phyloP scores from a whole-genome alignment of 2,797 vertebrate genomes.

The Eurystomus glaucurus region DNA sequence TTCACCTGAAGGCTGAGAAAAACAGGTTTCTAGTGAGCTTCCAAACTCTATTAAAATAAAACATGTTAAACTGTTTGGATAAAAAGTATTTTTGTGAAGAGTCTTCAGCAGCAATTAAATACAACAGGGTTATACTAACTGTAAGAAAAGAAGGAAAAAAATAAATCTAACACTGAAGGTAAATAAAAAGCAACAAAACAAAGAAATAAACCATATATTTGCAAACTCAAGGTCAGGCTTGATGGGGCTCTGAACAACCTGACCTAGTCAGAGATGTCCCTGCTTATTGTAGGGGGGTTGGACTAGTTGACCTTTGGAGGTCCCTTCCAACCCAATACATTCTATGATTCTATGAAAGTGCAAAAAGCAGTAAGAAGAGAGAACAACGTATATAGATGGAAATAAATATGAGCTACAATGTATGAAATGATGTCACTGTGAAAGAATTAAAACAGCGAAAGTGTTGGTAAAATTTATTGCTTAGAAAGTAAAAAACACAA shows the following conservation, averaged over 20 bases:
- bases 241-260: too few relatives aligned
- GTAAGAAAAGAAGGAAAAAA: background rate
- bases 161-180: background rate
- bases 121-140: background rate
- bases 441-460: background rate
- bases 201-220: background rate
- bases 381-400: background rate
- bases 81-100: background rate
- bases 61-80: background rate
- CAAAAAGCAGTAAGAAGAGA: background rate
- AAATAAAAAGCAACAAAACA: background rate
- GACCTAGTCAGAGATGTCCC: too few relatives aligned
- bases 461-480: accelerated
- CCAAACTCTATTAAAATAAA: background rate
- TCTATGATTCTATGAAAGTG: background rate
- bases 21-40: background rate
- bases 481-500: background rate
- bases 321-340: too few relatives aligned
- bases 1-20: background rate
- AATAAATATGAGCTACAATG: background rate
- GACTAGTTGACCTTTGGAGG: too few relatives aligned
- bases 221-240: background rate
- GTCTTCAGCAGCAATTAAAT: background rate
- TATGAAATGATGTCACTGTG: background rate
- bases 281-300: too few relatives aligned